These are phyloP conservation scores for Glossophaga mutica DNA, from an alignment of 2,797 vertebrate genomes.

Conservation along the genomic window DNA sequence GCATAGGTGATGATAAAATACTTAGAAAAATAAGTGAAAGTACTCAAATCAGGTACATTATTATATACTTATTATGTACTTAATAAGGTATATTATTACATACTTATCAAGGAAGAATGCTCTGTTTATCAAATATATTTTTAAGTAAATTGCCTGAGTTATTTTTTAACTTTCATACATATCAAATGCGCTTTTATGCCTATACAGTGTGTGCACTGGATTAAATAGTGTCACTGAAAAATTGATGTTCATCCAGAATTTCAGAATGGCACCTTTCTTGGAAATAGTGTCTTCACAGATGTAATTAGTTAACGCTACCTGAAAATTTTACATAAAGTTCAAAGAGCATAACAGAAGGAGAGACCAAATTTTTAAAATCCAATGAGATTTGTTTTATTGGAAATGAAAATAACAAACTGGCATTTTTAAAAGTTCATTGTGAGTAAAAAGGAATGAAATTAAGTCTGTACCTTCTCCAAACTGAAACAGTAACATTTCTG, in stretches of 20 bases:
- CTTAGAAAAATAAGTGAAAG: background rate
- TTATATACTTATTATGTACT: background rate
- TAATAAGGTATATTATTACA: background rate
- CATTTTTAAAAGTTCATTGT: background rate
- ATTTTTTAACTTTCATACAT: background rate
- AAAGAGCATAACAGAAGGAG: background rate
- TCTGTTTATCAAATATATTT: background rate
- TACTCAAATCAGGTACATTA: background rate
- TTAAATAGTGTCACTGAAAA: background rate
- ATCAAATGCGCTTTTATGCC: background rate
- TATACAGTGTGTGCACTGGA: background rate
- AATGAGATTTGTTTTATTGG: background rate
- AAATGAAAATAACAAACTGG: background rate
- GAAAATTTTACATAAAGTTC: background rate
- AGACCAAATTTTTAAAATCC: background rate
- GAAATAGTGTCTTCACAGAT: background rate
- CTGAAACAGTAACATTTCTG: background rate
- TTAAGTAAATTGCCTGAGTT: background rate
- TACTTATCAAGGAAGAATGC: background rate
- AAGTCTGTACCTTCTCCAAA: background rate
- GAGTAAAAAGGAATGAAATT: background rate
- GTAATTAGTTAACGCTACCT: background rate
- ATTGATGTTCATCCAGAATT: background rate
- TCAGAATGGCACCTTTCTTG: background rate
- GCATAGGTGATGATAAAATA: background rate